Base-by-base conservation (phyloP, 2,888 invertebrate species). In the Antitype chi region DNA sequence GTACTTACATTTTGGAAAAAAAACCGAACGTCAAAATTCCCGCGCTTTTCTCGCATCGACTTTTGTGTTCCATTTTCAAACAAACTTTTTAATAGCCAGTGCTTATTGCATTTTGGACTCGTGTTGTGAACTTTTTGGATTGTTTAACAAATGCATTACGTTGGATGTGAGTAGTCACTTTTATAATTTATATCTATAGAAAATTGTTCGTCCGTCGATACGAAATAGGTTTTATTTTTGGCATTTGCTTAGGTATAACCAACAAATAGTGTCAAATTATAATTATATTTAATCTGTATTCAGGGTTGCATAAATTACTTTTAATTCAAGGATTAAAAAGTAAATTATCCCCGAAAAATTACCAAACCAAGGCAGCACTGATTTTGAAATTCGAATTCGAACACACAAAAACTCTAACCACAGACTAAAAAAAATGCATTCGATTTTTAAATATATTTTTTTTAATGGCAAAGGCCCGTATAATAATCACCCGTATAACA, bases 401-500 rank as follows among this genome's bases (percentile, higher is more conserved):
- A 60, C 49, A 60, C 60, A 23, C 67, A 55, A 60, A 62, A 72
- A 43, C 47, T 72, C 47, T 60, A 76, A 60, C 70, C 70, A 80
- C 59, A 74, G 32, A 67, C 47, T 20, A 60, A 66, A 52, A 74
- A 64, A 79, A 78, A 59, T 70, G 62, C 38, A 70, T 74, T 81
- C 38, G 60, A 69, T 76, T 79, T 82, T 76, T 6, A 68, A 77
- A 74, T 53, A 76, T 85, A 87, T 90, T 89, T 91, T 89, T 91
- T 90, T 87, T 89, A 91, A 91, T 88, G 90, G 90, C 89, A 90
- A 92, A 93, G 87, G 89, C 92, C 93, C 91, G 94, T 92, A 95
- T 95, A 93, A 92, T 94, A 94, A 93, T 91, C 87, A 94, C 95
- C 96, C 95, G 95, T 95, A 96, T 95, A 94, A 92, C 93, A 95